Evolutionary conservation across 1,140 invertebrate species (phyloP), one percentile per base, ranked within the genome.

Genomic region (Zaprionus gabonicus): DNA sequence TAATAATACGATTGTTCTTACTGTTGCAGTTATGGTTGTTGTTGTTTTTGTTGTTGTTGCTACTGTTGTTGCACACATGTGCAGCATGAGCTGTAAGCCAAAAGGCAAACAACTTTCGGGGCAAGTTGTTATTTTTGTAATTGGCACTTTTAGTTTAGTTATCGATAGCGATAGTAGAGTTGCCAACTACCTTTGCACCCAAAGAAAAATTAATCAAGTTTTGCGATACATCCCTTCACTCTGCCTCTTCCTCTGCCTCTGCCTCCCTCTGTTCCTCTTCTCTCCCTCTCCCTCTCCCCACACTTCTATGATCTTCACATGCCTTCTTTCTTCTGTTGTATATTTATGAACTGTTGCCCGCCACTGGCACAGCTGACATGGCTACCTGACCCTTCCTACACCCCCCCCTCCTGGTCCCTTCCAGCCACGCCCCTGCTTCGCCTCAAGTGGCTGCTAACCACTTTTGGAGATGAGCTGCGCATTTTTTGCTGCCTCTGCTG

Each of bases 91-190:
- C 31, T 38, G 28, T 17, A 36, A 63, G 46, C 60, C 27, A 64
- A 17, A 28, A 57, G 34, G n/a, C 57, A 78, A 62, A 53, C 58
- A 80, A 70, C 78, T 80, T 68, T 83, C 71, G 56, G 41, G 74
- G 77, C 73, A 80, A 71, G 70, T 81, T 80, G 73, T 83, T 81
- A 83, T 88, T 88, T 87, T 78, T 78, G 80, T 87, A 87, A 86
- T 86, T 86, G 84, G 77, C 70, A 86, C 70, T 78, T 86, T 73
- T 53, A 64, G 71, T 86, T 86, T 74, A 68, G 51, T 57, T 70
- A 79, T 82, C 68, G 38, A 79, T 44, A 63, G 41, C 17, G 56
- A 9, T n/a, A 20, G 49, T 15, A 68, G 49, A 25, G 57, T 56
- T 73, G 71, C 57, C 57, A 63, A n/a, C 25, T 38, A 5, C 13